Conservation (phyloP, 2,888 invertebrate species). For the Phytoseiulus persimilis region DNA sequence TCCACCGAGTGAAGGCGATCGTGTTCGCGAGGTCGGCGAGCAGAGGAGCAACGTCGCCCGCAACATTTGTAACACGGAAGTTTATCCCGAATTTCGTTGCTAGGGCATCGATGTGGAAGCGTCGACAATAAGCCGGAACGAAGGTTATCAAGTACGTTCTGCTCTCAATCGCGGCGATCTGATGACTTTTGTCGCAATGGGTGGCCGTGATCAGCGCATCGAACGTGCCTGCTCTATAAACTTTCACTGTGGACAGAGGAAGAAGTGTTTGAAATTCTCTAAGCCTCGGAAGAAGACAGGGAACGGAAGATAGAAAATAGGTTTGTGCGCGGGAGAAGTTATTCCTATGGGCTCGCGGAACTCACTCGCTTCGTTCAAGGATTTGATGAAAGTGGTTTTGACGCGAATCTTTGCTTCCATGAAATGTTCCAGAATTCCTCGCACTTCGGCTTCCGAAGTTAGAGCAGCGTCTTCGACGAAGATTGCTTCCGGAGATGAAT, state of each 20-base stretch:
- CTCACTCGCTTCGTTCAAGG: not conserved
- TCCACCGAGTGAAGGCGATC: not conserved
- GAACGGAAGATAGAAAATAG: no score
- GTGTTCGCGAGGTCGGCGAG: constrained; percentile 8
- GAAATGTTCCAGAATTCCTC: not conserved
- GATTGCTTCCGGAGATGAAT: not conserved
- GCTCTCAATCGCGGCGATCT: not conserved
- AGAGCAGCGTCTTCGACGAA: not conserved
- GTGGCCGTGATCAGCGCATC: not conserved
- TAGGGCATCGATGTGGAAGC: not conserved
- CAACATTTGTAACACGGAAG: constrained; percentile 6
- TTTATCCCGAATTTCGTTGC: not conserved
- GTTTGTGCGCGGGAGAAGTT: no score
- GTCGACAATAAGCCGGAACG: constrained; percentile 17
- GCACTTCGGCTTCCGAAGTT: not conserved
- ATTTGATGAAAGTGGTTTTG: not conserved
- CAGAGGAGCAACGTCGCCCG: not conserved
- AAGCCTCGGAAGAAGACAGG: no score
- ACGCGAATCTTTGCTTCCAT: not conserved
- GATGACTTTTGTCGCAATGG: not conserved
- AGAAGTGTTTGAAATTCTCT: not conserved
- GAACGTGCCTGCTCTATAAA: not conserved
- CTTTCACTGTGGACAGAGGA: not conserved
- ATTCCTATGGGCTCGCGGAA: not conserved
- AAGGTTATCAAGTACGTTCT: constrained; percentile 23